A percentile compares a stretch with the other conserved stretches of the same genome.
Evolutionary conservation across 2,113 vertebrate genomes (phyloP).

Genomic region (Carettochelys insculpta): DNA sequence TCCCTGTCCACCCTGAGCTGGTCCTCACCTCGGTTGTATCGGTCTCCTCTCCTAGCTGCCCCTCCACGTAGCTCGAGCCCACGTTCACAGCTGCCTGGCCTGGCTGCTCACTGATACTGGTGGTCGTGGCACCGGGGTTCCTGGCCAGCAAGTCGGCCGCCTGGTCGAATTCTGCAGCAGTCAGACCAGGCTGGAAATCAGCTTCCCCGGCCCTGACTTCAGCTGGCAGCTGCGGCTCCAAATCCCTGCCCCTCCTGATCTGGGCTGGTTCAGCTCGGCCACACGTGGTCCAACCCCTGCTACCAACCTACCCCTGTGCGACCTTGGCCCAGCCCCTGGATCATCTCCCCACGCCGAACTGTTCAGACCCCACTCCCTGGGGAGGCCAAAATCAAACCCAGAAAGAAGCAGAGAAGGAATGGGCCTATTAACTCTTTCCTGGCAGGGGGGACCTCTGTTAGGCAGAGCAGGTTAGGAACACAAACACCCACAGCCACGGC

Average conservation of each 20-base stretch:
- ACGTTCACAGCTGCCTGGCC: constrained; percentile 70
- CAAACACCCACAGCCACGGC: neutral
- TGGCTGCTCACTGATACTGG: constrained; percentile 38
- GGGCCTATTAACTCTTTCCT: neutral
- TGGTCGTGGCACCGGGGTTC: constrained; percentile 75
- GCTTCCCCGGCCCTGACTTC: too few relatives aligned
- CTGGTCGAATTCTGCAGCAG: constrained; percentile 81
- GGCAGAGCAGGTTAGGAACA: neutral
- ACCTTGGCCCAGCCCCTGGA: neutral
- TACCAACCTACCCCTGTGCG: neutral
- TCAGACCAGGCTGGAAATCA: neutral
- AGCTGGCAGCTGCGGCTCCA: neutral
- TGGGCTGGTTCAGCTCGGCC: neutral
- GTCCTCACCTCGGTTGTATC: constrained; percentile 68
- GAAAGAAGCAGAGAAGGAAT: neutral
- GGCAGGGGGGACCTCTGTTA: neutral
- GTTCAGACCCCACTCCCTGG: neutral
- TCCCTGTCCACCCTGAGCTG: too few relatives aligned
- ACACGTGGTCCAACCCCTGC: neutral
- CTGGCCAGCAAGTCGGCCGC: constrained; percentile 80
- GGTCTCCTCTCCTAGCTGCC: constrained; percentile 76
- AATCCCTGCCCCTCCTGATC: neutral
- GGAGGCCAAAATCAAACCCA: neutral
- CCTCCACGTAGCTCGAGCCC: constrained; percentile 76
- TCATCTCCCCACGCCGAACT: neutral